Percentiles rank a stretch among this genome's conserved stretches.
Evolutionary conservation across 1,140 invertebrate genomes (phyloP).

Genomic region (Gryon sp.): DNA sequence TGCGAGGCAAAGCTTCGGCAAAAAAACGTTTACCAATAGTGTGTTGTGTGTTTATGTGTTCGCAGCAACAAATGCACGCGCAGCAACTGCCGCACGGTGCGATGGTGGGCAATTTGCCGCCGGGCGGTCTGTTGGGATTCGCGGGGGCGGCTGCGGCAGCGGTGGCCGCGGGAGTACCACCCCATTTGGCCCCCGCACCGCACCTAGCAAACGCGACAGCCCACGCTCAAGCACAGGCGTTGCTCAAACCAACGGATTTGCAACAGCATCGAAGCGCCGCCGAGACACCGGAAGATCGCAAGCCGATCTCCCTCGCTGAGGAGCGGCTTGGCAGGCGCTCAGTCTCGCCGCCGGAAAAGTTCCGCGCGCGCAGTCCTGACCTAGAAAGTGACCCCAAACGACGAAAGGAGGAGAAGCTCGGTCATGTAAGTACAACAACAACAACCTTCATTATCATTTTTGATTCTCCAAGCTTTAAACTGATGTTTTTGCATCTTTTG

Average conservation of each 20-base stretch:
- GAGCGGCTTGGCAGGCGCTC: slow-evolving; percentile 78
- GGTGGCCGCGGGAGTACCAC: slow-evolving; percentile 73
- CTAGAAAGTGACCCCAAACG: slow-evolving; percentile 78
- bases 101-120: slow-evolving; percentile 82
- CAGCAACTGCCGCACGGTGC: slow-evolving; percentile 89
- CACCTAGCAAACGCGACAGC: slow-evolving; percentile 71
- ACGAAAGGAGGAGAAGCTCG: slow-evolving; percentile 79
- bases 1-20: slow-evolving; percentile 18
- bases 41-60: slow-evolving; percentile 55
- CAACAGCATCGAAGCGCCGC: slow-evolving; percentile 71
- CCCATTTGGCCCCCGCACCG: slow-evolving; percentile 71
- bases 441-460: slow-evolving; percentile 37
- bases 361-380: slow-evolving; percentile 77
- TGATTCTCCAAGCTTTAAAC: slow-evolving; percentile 19
- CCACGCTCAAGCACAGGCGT: slow-evolving; percentile 72
- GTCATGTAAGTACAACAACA: slow-evolving; percentile 72
- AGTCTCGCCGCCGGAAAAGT: slow-evolving; percentile 82
- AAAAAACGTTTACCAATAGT: slow-evolving; percentile 37
- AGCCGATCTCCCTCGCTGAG: slow-evolving; percentile 73
- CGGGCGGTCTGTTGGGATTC: slow-evolving; percentile 74
- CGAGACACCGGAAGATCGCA: slow-evolving; percentile 75
- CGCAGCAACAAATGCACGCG: slow-evolving; percentile 93
- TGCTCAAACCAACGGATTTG: slow-evolving; percentile 73
- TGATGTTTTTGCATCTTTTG: not conserved
- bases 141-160: slow-evolving; percentile 75